Evolutionary conservation across 2,797 vertebrate species (phyloP).

Genomic region (Protosalanx chinensis): DNA sequence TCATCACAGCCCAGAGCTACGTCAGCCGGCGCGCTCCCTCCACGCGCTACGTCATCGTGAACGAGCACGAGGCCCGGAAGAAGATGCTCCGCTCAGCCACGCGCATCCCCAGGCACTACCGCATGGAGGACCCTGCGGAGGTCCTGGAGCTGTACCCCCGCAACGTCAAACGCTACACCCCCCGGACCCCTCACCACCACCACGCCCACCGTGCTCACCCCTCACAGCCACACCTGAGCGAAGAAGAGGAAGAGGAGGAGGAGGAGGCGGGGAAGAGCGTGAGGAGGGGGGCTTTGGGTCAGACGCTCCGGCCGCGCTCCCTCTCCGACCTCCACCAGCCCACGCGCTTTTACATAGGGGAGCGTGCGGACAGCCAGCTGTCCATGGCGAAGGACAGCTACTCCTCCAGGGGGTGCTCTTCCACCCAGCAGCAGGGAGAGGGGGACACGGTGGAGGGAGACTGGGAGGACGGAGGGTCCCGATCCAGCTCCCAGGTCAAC

Average conservation of each 20-base stretch:
- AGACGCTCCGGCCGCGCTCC: slow-evolving; percentile 69
- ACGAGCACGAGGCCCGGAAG: slow-evolving; percentile 77
- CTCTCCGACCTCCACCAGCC: slow-evolving; percentile 77
- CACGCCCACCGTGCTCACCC: slow-evolving; percentile 52
- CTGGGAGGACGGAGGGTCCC: slow-evolving; percentile 57
- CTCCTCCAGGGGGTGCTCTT: slow-evolving; percentile 48
- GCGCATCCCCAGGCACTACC: slow-evolving; percentile 77
- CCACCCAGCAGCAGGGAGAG: slow-evolving; percentile 57
- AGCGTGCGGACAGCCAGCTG: slow-evolving; percentile 62
- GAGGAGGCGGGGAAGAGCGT: slow-evolving; percentile 63
- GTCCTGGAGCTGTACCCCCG: slow-evolving; percentile 78
- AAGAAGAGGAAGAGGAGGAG: slow-evolving; percentile 77
- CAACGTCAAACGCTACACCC: slow-evolving; percentile 67
- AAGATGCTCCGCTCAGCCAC: slow-evolving; percentile 72
- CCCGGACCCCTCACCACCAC: slow-evolving; percentile 53
- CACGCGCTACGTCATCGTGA: slow-evolving; percentile 81
- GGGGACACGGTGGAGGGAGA: slow-evolving; percentile 62
- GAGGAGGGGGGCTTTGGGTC: slow-evolving; percentile 50
- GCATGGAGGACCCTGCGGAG: slow-evolving; percentile 71
- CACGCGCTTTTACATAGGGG: slow-evolving; percentile 78
- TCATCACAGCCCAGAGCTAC: slow-evolving; percentile 63
- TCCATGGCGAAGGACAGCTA: slow-evolving; percentile 54
- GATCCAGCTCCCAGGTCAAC: slow-evolving; percentile 60
- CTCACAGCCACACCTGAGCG: slow-evolving; percentile 75
- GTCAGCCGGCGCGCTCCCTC: slow-evolving; percentile 62